Conservation (phyloP, 2,888 invertebrate species). For the Dasypolia templi region DNA sequence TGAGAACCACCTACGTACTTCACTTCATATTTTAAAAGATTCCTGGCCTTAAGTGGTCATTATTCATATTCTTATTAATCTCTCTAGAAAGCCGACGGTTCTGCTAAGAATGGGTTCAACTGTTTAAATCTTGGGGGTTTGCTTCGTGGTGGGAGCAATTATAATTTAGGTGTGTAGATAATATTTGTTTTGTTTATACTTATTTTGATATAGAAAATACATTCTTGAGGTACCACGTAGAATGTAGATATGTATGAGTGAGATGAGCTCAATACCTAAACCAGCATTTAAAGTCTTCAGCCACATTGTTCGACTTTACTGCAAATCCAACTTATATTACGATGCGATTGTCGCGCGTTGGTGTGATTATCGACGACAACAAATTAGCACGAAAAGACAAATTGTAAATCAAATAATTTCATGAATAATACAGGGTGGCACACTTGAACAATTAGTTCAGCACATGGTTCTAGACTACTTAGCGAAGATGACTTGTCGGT, state of each 20-base stretch:
- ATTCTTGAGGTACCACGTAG: too few relatives aligned
- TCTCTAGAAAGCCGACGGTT: neutral
- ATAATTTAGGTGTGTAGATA: neutral
- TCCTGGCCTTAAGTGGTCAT: slow-evolving; percentile 29
- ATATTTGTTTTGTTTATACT: neutral
- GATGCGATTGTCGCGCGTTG: too few relatives aligned
- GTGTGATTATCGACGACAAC: too few relatives aligned
- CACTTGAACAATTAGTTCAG: too few relatives aligned
- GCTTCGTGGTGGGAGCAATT: neutral
- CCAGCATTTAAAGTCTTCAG: neutral
- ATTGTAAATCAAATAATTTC: neutral
- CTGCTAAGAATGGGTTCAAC: slow-evolving; percentile 3
- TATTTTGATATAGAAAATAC: neutral
- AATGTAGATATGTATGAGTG: neutral
- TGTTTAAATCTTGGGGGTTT: neutral
- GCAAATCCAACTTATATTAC: neutral
- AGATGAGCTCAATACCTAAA: neutral
- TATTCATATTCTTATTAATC: slow-evolving; percentile 30
- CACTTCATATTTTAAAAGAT: slow-evolving; percentile 34
- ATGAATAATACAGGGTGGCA: too few relatives aligned
- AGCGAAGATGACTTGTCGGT: too few relatives aligned
- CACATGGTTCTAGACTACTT: too few relatives aligned
- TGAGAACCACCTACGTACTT: slow-evolving; percentile 24
- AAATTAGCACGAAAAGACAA: too few relatives aligned
- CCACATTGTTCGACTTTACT: neutral